Evolutionary conservation across 2,113 vertebrate species (phyloP), one percentile per base, ranked within the genome.

Genomic region (Thamnophis sirtalis): DNA sequence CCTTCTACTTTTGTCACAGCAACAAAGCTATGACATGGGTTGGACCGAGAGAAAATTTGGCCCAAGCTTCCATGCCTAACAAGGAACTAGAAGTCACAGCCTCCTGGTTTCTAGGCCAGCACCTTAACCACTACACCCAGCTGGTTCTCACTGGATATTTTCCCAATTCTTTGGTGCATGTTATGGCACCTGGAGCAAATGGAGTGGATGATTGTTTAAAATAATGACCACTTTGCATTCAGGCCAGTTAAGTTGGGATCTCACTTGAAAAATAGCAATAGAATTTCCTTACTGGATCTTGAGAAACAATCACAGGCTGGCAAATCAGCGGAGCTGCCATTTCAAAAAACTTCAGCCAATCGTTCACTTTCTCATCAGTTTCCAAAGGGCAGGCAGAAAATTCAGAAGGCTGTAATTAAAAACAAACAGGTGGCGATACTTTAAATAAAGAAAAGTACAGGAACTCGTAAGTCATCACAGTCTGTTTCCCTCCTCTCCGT

Each of bases 231-330:
- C 6, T 38, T 80, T 80, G n/a, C 68, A 85, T n/a, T 6, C 51
- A 87, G 19, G n/a, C 51, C n/a, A 55, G 1, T 51, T 51, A 54
- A 55, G n/a, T 38, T 33, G 19, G 51, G 51, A 38, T 51, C 5
- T 55, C 19, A 7, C 17, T 21, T 55, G 86, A 55, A 48, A 68
- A 68, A 68, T 0, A 58, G 1, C 9, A 84, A 43, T n/a, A 50
- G 33, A 60, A 53, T 4, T 24, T 48, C 97, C 99, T 98, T 95
- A 99, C 99, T 0, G 99, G 99, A 95, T 99, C 99, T 97, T 95
- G 98, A 96, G 99, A 99, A 73, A 99, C 98, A 63, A 99, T 98
- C 91, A 99, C 98, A 15, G 99, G 98, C 95, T 99, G 99, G 96
- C 98, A 99, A 97, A 99, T 97, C 86, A 99, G 96, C 0, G 99